These are phyloP conservation scores for Cotesia glomerata DNA, from an alignment of 1,140 invertebrate genomes.

Conservation along the genomic window DNA sequence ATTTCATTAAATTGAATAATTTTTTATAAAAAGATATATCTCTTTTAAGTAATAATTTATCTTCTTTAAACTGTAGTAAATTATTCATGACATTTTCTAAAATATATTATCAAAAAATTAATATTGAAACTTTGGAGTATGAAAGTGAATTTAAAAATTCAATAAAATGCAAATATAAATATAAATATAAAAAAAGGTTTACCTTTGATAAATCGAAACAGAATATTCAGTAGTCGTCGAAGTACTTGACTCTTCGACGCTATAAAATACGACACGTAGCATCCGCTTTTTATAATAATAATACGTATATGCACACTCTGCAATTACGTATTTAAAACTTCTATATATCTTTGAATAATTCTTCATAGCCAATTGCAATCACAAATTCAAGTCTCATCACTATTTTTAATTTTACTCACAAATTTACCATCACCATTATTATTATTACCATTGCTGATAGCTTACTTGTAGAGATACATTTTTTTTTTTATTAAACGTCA, in stretches of 20 bases:
- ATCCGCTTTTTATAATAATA: neutral
- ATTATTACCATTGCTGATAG: neutral
- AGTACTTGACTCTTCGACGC: conserved; percentile 4
- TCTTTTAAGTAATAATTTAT: too few species aligned
- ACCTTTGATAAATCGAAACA: conserved; percentile 13
- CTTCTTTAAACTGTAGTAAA: too few species aligned
- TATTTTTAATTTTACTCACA: conserved; percentile 8
- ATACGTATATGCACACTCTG: conserved; percentile 6
- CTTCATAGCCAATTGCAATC: conserved; percentile 15
- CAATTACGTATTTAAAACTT: neutral
- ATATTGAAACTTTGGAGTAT: neutral
- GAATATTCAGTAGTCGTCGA: neutral
- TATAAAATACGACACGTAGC: neutral
- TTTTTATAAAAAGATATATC: neutral
- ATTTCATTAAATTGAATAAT: neutral
- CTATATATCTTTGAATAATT: conserved; percentile 10
- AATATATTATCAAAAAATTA: neutral
- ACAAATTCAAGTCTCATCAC: conserved; percentile 1
- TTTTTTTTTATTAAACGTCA: neutral
- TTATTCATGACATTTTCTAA: too few species aligned
- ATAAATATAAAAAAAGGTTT: neutral
- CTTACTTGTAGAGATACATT: neutral
- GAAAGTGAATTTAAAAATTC: neutral
- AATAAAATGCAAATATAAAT: neutral
- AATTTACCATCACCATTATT: neutral